phyloP scores from a whole-genome alignment of 2,797 vertebrate genomes.

The Mus caroli region DNA sequence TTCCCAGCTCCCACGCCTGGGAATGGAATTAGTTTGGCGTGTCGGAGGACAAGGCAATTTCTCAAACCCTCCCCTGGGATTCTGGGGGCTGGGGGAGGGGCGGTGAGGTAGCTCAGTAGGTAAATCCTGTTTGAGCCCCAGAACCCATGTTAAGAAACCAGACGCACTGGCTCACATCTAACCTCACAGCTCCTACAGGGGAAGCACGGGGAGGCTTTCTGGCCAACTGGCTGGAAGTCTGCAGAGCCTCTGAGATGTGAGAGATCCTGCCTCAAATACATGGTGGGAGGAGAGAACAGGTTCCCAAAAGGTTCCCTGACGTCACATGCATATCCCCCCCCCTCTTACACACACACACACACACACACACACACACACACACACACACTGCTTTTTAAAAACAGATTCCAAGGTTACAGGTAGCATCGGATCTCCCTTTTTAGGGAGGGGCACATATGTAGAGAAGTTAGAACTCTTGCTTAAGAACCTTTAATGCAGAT shows the following conservation, averaged over 20 bases:
- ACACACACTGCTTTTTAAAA: neutral
- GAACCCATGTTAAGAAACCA: neutral
- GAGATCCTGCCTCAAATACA: neutral
- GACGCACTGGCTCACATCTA: neutral
- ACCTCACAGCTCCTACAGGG: neutral
- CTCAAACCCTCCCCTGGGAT: neutral
- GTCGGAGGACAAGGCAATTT: accelerated
- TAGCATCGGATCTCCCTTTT: neutral
- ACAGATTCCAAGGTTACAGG: neutral
- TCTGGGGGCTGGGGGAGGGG: neutral
- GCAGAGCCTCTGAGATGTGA: no score
- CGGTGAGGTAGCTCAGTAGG: neutral
- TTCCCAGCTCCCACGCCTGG: neutral
- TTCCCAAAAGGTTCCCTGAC: neutral
- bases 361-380: neutral
- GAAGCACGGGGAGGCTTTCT: neutral
- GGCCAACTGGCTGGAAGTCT: neutral
- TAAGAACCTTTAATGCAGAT: neutral
- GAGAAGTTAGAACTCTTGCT: neutral
- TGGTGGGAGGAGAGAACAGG: no score
- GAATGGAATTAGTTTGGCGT: neutral
- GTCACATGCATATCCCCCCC: no score
- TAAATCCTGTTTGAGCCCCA: neutral
- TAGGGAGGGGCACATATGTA: neutral
- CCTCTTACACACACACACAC: no score